Evolutionary conservation across 2,797 vertebrate species (phyloP).

Genomic region (Myotis planiceps): DNA sequence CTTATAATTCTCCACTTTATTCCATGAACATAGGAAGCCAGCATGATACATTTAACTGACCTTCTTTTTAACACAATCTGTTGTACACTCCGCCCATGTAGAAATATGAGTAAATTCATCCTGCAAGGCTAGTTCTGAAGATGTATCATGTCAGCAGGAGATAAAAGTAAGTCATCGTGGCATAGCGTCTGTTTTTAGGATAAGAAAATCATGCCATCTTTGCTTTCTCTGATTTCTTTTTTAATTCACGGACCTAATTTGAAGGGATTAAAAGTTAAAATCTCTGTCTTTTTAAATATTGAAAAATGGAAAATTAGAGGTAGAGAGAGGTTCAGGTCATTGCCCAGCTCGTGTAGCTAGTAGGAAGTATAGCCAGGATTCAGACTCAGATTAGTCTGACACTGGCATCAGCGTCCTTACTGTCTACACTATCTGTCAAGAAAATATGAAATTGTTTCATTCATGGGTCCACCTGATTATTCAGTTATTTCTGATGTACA

Average conservation of each 20-base stretch:
- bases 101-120: not conserved
- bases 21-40: not conserved
- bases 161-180: not conserved
- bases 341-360: not conserved
- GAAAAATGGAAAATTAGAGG: not conserved
- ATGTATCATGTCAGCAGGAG: not conserved
- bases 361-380: not conserved
- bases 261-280: not conserved
- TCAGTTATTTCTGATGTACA: constrained; percentile 8
- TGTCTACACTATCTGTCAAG: not conserved
- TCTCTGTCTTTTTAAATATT: not conserved
- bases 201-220: not conserved
- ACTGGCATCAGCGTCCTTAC: not conserved
- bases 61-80: not conserved
- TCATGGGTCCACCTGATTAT: not conserved
- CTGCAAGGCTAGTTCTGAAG: not conserved
- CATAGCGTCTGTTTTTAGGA: not conserved
- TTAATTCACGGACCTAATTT: not conserved
- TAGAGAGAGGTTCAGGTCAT: not conserved
- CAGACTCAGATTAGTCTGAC: not conserved
- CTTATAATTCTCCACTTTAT: constrained; percentile 7
- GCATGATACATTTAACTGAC: not conserved
- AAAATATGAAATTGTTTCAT: not conserved
- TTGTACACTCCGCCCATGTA: not conserved
- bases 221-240: not conserved